These are phyloP conservation scores for Delia radicum DNA, from an alignment of 1,140 invertebrate genomes.

Conservation along the genomic window DNA sequence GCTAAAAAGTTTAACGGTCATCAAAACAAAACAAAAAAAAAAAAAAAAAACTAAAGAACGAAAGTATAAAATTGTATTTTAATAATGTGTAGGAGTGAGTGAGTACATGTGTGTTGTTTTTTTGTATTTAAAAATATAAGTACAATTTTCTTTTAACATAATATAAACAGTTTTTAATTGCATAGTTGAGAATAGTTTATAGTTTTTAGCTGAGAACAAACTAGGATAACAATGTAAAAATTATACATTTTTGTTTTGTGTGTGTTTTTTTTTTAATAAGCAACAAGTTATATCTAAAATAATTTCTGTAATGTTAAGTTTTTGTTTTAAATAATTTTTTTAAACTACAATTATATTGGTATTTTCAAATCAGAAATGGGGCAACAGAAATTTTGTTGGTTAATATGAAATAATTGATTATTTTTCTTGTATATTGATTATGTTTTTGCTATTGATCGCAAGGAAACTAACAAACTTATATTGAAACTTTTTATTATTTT, in stretches of 20 bases:
- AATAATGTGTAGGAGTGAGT: too few relatives aligned
- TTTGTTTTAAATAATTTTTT: too few relatives aligned
- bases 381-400: neutral
- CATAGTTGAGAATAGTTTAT: neutral
- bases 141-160: neutral
- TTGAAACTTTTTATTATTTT: neutral
- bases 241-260: neutral
- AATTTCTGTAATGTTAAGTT: too few relatives aligned
- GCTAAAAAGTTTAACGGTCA: neutral
- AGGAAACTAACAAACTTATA: slow-evolving; percentile 17
- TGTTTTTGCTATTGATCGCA: neutral
- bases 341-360: too few relatives aligned
- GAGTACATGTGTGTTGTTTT: neutral
- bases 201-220: neutral
- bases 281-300: slow-evolving; percentile 10
- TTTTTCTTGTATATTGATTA: neutral
- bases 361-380: neutral
- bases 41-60: neutral
- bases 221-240: slow-evolving; percentile 20
- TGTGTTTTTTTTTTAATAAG: neutral
- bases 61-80: too few relatives aligned
- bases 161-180: neutral
- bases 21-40: neutral
- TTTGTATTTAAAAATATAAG: neutral
- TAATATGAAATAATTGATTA: neutral